Base-by-base conservation (phyloP, 2,113 vertebrate species). In the Proteles cristata region DNA sequence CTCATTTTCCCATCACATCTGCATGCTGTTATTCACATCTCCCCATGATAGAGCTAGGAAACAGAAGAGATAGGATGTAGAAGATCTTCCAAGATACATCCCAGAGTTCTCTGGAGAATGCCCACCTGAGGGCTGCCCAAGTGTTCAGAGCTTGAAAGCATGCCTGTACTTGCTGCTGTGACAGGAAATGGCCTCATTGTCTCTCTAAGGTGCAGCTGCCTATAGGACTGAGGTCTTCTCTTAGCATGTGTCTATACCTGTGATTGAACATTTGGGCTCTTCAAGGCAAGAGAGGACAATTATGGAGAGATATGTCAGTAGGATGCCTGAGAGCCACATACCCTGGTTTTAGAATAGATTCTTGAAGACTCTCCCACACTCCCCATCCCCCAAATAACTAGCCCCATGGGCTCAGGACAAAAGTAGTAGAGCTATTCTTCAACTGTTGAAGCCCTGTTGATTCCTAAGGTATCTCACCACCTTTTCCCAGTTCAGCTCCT, bases 391-490 rank as follows among this genome's bases (percentile, higher is more conserved):
- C 14, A 11, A 58, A 33, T 66, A 50, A 5, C 69, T n/a, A 63
- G 23, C 16, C 33, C 45, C 45, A 19, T 45, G 15, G 77, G 10
- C 2, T 33, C 50, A 15, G 26, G 58, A 45, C 23, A 65, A 55
- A 68, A 80, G 21, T 53, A 71, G 35, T 12, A 53, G 26, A 93
- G 33, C 1, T 7, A 15, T 15, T 53, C 39, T 82, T 81, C 55
- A 7, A 69, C 3, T 5, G 39, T 23, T 35, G 43, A 58, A 50
- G 17, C 33, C 31, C 43, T 28, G 1, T 4, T 39, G n/a, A 14
- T 33, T 50, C 63, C 43, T 79, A 19, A 15, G 3, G 1, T 31
- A 33, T 0, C 1, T 1, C 0, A 1, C 1, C 7, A 25, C 10
- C 55, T 80, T 80, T 80, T 80, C 48, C 19, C 33, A 26, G 0